A percentile compares a stretch with the other conserved stretches of the same genome.
These are phyloP conservation scores for Hypocryptadius cinnamomeus DNA, from an alignment of 2,113 vertebrate genomes.

Conservation along the genomic window DNA sequence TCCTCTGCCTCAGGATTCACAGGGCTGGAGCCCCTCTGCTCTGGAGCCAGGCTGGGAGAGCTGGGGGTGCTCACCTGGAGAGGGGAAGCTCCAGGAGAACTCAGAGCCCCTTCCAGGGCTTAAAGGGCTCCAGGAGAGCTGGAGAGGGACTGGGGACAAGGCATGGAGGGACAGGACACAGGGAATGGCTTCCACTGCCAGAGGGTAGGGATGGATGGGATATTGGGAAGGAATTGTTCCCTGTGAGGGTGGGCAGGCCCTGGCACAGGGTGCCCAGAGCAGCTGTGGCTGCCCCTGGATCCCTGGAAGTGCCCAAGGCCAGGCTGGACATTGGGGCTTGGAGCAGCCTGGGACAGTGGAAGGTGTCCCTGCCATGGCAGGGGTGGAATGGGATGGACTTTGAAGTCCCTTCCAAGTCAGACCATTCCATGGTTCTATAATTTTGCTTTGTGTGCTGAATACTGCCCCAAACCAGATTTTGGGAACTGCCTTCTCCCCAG, in stretches of 20 bases:
- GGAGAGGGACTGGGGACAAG: background rate
- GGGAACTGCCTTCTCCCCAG: background rate
- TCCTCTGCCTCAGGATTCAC: background rate
- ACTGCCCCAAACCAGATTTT: background rate
- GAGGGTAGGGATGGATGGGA: background rate
- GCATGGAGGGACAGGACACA: background rate
- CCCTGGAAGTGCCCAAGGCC: background rate
- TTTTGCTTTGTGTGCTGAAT: background rate
- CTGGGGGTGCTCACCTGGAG: background rate
- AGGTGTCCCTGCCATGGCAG: background rate
- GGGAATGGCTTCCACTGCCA: background rate
- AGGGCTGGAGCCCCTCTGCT: background rate
- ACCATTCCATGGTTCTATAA: background rate
- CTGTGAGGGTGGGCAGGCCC: accelerated
- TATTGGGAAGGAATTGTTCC: background rate
- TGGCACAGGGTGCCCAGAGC: background rate
- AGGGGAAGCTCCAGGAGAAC: accelerated
- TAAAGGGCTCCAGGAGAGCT: background rate
- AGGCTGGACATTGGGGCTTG: accelerated
- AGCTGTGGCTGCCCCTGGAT: background rate
- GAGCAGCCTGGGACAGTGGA: accelerated
- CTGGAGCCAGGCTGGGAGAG: background rate
- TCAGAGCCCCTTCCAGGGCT: background rate
- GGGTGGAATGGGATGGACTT: accelerated
- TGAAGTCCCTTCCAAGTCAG: background rate